A percentile compares a stretch with the other conserved stretches of the same genome.
Conservation (phyloP, 2,113 vertebrate genomes). For the Silurus meridionalis region DNA sequence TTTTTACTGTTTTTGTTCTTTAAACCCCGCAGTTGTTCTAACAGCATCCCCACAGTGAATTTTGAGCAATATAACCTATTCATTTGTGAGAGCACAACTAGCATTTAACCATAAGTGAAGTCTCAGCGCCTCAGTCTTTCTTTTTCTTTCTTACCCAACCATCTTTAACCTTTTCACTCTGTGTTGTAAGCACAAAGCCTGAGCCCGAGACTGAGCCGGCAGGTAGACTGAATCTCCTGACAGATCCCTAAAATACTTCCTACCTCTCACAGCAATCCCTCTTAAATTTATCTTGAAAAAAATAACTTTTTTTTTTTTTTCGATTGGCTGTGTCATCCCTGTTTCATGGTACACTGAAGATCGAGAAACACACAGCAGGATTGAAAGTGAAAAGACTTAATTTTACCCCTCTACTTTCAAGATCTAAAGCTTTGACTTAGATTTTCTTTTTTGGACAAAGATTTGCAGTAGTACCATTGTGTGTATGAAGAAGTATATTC, state of each 20-base stretch:
- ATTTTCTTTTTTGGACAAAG: background rate
- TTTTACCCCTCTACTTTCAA: conserved; percentile 7
- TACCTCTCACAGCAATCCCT: conserved; percentile 33
- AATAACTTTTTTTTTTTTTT: background rate
- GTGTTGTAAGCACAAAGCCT: conserved; percentile 28
- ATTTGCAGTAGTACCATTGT: background rate
- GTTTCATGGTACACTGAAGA: conserved; percentile 32
- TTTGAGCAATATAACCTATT: conserved; percentile 10
- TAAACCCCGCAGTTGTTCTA: background rate
- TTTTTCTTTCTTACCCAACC: conserved; percentile 2
- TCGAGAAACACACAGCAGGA: conserved; percentile 15
- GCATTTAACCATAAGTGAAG: conserved; percentile 34
- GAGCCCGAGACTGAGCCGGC: conserved; percentile 37
- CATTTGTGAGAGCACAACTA: conserved; percentile 7
- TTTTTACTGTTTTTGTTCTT: background rate
- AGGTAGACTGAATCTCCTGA: conserved; percentile 36
- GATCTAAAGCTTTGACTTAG: background rate
- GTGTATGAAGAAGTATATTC: background rate
- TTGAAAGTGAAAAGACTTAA: background rate
- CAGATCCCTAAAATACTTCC: conserved; percentile 39
- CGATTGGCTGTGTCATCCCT: conserved; percentile 41
- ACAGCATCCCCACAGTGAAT: background rate
- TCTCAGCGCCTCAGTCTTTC: background rate
- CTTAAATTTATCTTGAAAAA: conserved; percentile 40
- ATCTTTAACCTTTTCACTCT: conserved; percentile 43